Percentiles rank a stretch among this genome's conserved stretches.
Evolutionary conservation across 2,888 invertebrate genomes (phyloP).

Genomic region (Nezara viridula): DNA sequence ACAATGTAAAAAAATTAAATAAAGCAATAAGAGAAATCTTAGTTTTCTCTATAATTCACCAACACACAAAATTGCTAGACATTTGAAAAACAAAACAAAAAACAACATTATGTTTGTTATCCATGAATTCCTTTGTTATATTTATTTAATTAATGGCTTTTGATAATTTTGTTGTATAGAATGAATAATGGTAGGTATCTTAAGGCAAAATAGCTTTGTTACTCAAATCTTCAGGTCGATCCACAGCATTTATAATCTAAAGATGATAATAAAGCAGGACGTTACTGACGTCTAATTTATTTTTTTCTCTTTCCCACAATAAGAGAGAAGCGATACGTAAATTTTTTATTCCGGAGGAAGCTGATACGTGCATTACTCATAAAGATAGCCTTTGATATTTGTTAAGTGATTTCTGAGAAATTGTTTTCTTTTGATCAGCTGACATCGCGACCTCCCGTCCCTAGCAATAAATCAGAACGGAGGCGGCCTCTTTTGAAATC

Average conservation of each 20-base stretch:
- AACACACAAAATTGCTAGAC: no score
- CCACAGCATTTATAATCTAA: background rate
- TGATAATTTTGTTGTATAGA: no score
- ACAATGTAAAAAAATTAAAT: no score
- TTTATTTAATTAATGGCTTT: no score
- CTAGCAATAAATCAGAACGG: constrained; percentile 33
- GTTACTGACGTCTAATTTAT: constrained; percentile 34
- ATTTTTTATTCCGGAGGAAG: constrained; percentile 32
- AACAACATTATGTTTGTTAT: no score
- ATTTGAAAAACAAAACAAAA: no score
- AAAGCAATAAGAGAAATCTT: no score
- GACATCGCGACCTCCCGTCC: constrained; percentile 42
- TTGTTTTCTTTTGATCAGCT: constrained; percentile 53
- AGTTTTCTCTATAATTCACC: no score
- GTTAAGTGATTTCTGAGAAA: constrained; percentile 56
- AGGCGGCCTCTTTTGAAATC: constrained; percentile 38
- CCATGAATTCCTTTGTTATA: no score
- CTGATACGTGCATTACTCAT: constrained; percentile 43
- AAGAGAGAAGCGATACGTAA: constrained; percentile 46
- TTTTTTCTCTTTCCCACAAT: background rate
- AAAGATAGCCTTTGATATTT: constrained; percentile 46
- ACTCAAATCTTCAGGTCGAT: constrained; percentile 15
- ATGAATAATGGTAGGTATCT: no score
- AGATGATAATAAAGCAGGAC: constrained; percentile 40
- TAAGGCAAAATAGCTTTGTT: no score